Evolutionary conservation across 1,140 invertebrate genomes (phyloP).

Genomic region (Drosophila kurseongensis): DNA sequence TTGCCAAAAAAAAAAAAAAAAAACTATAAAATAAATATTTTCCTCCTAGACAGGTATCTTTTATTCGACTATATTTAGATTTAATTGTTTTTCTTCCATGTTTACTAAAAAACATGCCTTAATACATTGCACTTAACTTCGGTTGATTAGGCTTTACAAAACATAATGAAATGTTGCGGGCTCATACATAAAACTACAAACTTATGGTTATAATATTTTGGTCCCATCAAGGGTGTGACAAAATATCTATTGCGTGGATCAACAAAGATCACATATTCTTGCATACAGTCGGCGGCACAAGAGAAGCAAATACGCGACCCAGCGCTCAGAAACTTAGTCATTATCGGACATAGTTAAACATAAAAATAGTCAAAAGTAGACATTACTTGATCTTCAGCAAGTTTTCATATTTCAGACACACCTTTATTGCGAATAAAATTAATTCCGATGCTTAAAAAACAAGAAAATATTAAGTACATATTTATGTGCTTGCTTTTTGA

Average conservation of each 20-base stretch:
- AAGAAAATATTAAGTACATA: constrained; percentile 18
- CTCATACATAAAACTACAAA: constrained; percentile 9
- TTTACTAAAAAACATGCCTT: constrained; percentile 1
- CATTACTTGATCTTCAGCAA: constrained; percentile 9
- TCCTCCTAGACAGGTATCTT: neutral
- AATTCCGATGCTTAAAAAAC: constrained; percentile 7
- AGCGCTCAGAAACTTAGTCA: neutral
- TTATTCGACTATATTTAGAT: neutral
- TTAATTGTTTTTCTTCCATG: neutral
- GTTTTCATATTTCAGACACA: constrained; percentile 24
- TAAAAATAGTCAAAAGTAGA: constrained; percentile 1
- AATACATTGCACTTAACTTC: constrained; percentile 6
- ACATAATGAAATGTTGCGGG: constrained; percentile 3
- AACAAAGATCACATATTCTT: constrained; percentile 17
- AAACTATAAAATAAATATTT: neutral
- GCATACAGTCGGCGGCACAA: neutral
- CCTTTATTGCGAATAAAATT: constrained; percentile 12
- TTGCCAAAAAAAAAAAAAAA: neutral
- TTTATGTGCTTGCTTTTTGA: neutral
- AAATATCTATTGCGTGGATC: constrained; percentile 21
- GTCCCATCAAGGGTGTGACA: constrained; percentile 33
- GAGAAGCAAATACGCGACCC: neutral
- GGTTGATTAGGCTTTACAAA: constrained; percentile 17
- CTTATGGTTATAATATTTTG: constrained; percentile 8
- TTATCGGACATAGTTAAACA: constrained; percentile 5